These are phyloP conservation scores for Drosophila pegasa DNA, from an alignment of 2,888 invertebrate species.

Conservation along the genomic window DNA sequence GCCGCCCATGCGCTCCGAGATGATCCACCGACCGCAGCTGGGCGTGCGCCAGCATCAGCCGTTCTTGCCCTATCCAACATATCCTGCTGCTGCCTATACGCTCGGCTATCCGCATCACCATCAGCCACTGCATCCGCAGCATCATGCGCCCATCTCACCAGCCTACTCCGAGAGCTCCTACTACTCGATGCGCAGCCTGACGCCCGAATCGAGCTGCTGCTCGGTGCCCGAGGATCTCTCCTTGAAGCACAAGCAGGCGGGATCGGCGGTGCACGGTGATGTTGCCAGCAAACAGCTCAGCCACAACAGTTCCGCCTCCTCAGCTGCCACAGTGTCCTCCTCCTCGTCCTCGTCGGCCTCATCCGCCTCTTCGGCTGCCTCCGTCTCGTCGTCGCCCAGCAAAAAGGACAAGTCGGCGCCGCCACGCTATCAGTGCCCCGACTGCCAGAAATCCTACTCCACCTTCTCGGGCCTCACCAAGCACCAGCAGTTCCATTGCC, in stretches of 20 bases:
- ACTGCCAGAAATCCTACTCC: slow-evolving; percentile 97
- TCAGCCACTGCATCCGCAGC: slow-evolving; percentile 49
- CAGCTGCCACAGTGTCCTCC: slow-evolving; percentile 13
- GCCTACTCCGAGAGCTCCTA: slow-evolving; percentile 85
- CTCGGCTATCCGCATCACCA: slow-evolving; percentile 66
- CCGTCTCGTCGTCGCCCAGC: slow-evolving; percentile 77
- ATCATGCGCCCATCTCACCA: slow-evolving; percentile 84
- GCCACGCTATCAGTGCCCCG: slow-evolving; percentile 95
- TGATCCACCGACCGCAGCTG: slow-evolving; percentile 81
- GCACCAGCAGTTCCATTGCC: slow-evolving; percentile 98
- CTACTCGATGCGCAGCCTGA: slow-evolving; percentile 84
- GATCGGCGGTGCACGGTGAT: slow-evolving; percentile 11
- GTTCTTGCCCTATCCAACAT: slow-evolving; percentile 78
- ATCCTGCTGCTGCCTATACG: slow-evolving; percentile 63
- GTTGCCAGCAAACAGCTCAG: slow-evolving; percentile 13
- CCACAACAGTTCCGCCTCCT: slow-evolving; percentile 14
- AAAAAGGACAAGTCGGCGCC: slow-evolving; percentile 83
- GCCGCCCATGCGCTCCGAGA: slow-evolving; percentile 83
- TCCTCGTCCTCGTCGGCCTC: background rate
- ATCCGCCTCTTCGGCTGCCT: slow-evolving; percentile 20
- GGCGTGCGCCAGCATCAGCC: slow-evolving; percentile 77
- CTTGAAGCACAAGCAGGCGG: slow-evolving; percentile 76
- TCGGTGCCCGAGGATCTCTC: slow-evolving; percentile 84
- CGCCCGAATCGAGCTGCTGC: slow-evolving; percentile 84
- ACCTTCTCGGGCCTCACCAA: slow-evolving; percentile 98